phyloP scores from a whole-genome alignment of 1,140 invertebrate genomes.

The Harlomillsia oculata region DNA sequence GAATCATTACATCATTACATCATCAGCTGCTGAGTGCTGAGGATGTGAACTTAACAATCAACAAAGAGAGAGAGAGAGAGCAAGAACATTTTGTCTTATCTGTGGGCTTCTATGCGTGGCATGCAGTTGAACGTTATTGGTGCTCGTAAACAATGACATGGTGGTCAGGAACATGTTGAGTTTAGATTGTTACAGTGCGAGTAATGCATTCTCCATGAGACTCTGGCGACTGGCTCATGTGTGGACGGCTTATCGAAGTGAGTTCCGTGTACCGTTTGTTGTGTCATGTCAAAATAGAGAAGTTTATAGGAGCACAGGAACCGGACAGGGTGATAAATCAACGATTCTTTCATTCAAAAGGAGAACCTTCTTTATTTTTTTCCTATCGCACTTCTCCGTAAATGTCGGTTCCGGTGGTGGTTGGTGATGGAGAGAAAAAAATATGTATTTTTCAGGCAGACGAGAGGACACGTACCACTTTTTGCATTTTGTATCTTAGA shows the following conservation, averaged over 20 bases:
- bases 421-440: background rate
- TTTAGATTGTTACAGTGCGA: conserved; percentile 36
- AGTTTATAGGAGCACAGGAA: background rate
- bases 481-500: too few relatives aligned
- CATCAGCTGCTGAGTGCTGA: too few relatives aligned
- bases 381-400: conserved; percentile 13
- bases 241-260: conserved; percentile 36
- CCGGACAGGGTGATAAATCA: conserved; percentile 2
- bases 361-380: background rate
- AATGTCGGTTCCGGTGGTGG: conserved; percentile 7
- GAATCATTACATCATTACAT: too few relatives aligned
- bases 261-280: conserved; percentile 10
- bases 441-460: too few relatives aligned
- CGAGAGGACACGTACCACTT: too few relatives aligned
- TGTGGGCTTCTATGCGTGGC: too few relatives aligned
- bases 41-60: too few relatives aligned
- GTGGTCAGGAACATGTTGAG: conserved; percentile 36
- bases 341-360: background rate
- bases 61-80: too few relatives aligned
- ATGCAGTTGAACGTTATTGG: too few relatives aligned
- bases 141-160: conserved; percentile 32
- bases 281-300: background rate
- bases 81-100: too few relatives aligned
- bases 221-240: conserved; percentile 36
- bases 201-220: conserved; percentile 36